phyloP scores from a whole-genome alignment of 2,888 invertebrate genomes.

The Halocaridina rubra region DNA sequence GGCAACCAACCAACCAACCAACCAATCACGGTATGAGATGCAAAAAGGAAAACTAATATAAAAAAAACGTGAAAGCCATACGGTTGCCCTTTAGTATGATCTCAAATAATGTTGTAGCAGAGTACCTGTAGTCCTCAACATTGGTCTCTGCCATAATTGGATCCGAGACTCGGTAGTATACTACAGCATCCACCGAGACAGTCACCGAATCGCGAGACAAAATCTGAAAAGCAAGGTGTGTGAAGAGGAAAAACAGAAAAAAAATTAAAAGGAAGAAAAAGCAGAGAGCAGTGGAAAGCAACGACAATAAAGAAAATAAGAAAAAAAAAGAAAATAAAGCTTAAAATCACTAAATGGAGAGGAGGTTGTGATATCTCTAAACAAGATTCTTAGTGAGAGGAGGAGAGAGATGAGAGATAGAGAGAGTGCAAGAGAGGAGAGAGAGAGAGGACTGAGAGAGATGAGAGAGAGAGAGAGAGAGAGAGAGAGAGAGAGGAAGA shows the following conservation, averaged over 20 bases:
- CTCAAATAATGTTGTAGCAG: too few relatives aligned
- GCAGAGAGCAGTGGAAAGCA: not conserved
- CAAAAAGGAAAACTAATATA: not conserved
- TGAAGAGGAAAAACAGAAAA: too few relatives aligned
- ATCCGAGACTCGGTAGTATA: constrained; percentile 69
- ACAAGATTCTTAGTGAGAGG: too few relatives aligned
- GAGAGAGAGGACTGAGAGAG: not conserved
- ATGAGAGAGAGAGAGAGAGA: not conserved
- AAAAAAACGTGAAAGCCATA: constrained; percentile 25
- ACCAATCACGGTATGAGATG: constrained; percentile 45
- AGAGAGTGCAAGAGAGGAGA: not conserved
- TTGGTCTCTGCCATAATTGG: constrained; percentile 72
- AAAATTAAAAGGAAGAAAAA: too few relatives aligned
- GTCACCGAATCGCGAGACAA: constrained; percentile 56
- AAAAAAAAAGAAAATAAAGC: not conserved
- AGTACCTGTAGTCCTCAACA: constrained; percentile 71
- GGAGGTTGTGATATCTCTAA: too few relatives aligned
- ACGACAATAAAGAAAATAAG: not conserved
- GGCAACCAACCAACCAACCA: too few relatives aligned
- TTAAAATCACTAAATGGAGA: too few relatives aligned
- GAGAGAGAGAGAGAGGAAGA: not conserved
- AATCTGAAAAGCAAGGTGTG: constrained; percentile 53
- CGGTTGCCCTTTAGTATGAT: too few relatives aligned
- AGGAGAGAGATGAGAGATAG: constrained; percentile 17
- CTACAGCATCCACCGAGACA: constrained; percentile 69